Evolutionary conservation across 2,888 invertebrate species (phyloP).

Genomic region (Caenorhabditis macrosperma): DNA sequence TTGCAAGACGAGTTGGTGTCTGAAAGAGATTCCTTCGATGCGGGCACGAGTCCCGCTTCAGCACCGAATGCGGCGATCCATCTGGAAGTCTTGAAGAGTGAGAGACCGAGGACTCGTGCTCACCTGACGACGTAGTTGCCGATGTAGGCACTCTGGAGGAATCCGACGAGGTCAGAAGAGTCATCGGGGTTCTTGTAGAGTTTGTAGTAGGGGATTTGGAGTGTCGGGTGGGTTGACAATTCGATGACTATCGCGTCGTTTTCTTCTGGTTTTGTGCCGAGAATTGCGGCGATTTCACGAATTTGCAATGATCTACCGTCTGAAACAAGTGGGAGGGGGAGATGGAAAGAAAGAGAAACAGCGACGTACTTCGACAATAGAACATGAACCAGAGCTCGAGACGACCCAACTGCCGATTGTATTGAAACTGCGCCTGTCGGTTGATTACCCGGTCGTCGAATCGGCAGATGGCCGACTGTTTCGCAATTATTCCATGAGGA

Average conservation of each 20-base stretch:
- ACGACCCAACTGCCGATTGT: constrained; percentile 34
- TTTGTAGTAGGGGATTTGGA: constrained; percentile 56
- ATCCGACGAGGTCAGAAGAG: constrained; percentile 21
- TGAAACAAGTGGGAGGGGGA: constrained; percentile 2
- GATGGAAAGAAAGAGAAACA: background rate
- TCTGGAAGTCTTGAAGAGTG: constrained; percentile 10
- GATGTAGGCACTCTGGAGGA: background rate
- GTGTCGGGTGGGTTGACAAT: constrained; percentile 52
- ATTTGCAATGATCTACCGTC: constrained; percentile 48
- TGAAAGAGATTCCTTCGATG: constrained; percentile 10
- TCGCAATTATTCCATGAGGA: constrained; percentile 47
- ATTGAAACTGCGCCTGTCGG: constrained; percentile 53
- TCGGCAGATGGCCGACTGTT: constrained; percentile 56
- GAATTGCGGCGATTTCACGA: constrained; percentile 49
- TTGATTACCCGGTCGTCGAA: constrained; percentile 49
- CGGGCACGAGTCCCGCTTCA: constrained; percentile 34
- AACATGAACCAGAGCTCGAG: constrained; percentile 62
- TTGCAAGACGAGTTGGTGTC: constrained; percentile 44
- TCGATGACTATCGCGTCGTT: constrained; percentile 60
- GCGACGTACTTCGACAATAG: constrained; percentile 52
- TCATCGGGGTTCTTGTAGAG: constrained; percentile 58
- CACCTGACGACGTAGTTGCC: constrained; percentile 37
- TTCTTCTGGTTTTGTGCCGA: constrained; percentile 59
- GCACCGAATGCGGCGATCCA: constrained; percentile 55
- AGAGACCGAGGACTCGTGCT: background rate